Conservation (phyloP, 2,113 vertebrate species). For the Crotalus viridis region DNA sequence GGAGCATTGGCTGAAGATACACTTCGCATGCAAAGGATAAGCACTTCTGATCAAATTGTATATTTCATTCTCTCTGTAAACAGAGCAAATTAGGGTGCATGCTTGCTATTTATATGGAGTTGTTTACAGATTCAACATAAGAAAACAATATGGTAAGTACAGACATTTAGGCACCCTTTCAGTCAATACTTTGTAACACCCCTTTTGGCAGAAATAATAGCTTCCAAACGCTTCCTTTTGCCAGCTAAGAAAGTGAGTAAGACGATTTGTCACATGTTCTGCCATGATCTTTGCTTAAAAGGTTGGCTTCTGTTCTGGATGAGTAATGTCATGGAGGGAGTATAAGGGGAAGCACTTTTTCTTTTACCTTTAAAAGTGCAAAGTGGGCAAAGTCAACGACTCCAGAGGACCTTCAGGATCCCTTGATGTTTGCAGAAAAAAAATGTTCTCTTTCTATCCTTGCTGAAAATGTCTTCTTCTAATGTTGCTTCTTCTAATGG, state of each 20-base stretch:
- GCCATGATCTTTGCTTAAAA: background rate
- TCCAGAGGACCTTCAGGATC: background rate
- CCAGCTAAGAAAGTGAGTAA: background rate
- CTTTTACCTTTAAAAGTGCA: conserved; percentile 1
- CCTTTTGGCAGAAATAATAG: background rate
- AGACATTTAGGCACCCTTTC: background rate
- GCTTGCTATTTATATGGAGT: background rate
- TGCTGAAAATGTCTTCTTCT: background rate
- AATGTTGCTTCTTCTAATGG: background rate
- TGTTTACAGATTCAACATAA: background rate
- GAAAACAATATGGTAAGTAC: background rate
- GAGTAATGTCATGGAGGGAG: background rate
- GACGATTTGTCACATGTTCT: background rate
- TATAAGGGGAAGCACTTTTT: background rate
- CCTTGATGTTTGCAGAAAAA: background rate
- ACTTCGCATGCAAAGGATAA: background rate
- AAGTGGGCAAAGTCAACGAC: background rate
- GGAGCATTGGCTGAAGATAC: background rate
- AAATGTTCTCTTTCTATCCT: background rate
- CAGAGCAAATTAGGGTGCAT: background rate
- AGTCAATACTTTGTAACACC: background rate
- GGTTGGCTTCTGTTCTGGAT: background rate
- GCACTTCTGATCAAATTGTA: background rate
- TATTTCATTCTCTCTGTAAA: background rate
- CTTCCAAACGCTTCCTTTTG: background rate